Evolutionary conservation across 2,113 vertebrate species (phyloP), one percentile per base, ranked within the genome.

Genomic region (Phycodurus eques): DNA sequence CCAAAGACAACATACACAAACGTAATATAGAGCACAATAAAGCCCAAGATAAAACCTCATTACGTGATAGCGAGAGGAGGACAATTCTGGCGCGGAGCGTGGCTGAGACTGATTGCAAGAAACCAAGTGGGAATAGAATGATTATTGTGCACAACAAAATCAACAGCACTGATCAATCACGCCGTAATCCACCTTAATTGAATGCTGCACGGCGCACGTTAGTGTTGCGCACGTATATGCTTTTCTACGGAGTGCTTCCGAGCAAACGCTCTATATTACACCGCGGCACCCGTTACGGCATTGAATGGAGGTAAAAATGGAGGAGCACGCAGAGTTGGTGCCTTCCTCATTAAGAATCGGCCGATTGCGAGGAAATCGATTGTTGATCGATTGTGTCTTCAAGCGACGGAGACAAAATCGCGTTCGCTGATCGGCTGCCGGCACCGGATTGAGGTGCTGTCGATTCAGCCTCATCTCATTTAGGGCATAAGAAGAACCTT

Each of bases 1-100:
- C 49, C 70, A 63, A 72, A 67, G 8, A 33, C 60, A 71, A 77
- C 70, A 53, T 61, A 60, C 15, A 31, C 14, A 63, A 79, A 83
- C 75, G 63, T 80, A 76, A 76, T 64, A 35, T 60, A 62, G 42
- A 54, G 47, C 68, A 22, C 57, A 71, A 31, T 77, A 69, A 81
- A 79, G 76, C 72, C 31, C 11, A 70, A 74, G 59, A 74, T 59
- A 74, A 44, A 76, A 69, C 20, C 62, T 78, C 67, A 71, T 76
- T 78, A 53, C 33, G 59, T 9, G 33, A 53, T 3, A 8, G 17
- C 27, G 44, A 17, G 42, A n/a, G 74, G n/a, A 62, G 11, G 22
- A 33, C 60, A 77, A 65, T 65, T 49, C 27, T 62, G 59, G 70
- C 67, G 43, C 35, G 19, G 42, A 47, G 64, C 39, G 42, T 42